phyloP scores from a whole-genome alignment of 2,888 invertebrate species.

The Microchrysa polita region DNA sequence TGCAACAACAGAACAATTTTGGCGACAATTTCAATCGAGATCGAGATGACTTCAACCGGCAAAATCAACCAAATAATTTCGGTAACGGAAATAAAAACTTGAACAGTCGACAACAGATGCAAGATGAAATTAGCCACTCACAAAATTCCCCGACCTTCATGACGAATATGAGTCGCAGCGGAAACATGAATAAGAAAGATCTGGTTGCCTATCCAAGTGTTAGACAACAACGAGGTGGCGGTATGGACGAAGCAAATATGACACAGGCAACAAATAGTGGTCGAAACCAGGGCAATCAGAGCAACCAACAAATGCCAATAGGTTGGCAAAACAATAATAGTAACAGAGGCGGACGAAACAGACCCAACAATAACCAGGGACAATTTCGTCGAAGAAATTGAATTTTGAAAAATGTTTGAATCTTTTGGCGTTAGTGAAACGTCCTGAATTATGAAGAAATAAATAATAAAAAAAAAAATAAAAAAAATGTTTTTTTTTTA shows the following conservation, averaged over 20 bases:
- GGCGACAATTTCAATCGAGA: neutral
- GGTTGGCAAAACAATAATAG: conserved; percentile 44
- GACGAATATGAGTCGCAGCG: conserved; percentile 30
- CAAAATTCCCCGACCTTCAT: conserved; percentile 24
- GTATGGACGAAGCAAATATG: neutral
- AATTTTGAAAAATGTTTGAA: neutral
- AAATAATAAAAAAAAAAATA: too few species aligned
- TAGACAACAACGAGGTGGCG: conserved; percentile 20
- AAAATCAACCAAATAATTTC: neutral
- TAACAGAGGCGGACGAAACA: neutral
- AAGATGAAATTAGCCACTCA: neutral
- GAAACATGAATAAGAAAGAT: neutral
- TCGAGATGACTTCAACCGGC: too few species aligned
- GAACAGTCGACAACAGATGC: neutral
- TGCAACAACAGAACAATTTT: neutral
- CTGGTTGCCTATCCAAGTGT: conserved; percentile 45
- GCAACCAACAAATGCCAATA: conserved; percentile 32
- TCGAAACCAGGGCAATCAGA: neutral
- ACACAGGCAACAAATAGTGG: neutral
- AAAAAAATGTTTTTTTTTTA: too few species aligned
- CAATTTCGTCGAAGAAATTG: conserved; percentile 14
- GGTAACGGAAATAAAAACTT: neutral
- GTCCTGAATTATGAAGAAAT: too few species aligned
- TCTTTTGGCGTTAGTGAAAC: too few species aligned
- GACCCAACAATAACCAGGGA: neutral